Conservation (phyloP, 2,797 vertebrate genomes). For the Ambastaia sidthimunki region DNA sequence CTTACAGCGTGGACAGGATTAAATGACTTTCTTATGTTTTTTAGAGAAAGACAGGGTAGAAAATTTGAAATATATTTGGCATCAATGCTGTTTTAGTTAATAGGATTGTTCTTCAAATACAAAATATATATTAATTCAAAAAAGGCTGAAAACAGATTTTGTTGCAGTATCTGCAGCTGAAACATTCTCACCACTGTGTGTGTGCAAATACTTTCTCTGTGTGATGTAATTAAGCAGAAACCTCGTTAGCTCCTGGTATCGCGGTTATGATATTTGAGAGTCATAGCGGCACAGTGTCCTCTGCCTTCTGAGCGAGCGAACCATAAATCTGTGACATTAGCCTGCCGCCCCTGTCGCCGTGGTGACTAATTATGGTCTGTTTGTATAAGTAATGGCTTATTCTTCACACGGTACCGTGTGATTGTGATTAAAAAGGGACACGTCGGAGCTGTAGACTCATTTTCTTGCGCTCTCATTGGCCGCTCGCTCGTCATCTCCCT, state of each 20-base stretch:
- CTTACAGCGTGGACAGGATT: neutral
- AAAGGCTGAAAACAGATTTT: too few relatives aligned
- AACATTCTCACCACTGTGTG: neutral
- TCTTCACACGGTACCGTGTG: slow-evolving; percentile 64
- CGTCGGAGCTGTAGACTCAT: slow-evolving; percentile 33
- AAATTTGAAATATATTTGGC: too few relatives aligned
- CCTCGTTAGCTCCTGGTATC: slow-evolving; percentile 38
- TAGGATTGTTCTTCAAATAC: too few relatives aligned
- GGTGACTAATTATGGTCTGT: slow-evolving; percentile 76
- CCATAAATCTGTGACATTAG: slow-evolving; percentile 78
- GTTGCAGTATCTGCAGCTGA: neutral
- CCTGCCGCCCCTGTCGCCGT: slow-evolving; percentile 62
- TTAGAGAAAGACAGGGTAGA: too few relatives aligned
- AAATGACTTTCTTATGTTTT: neutral
- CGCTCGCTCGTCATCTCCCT: slow-evolving; percentile 18
- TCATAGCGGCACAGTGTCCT: slow-evolving; percentile 71
- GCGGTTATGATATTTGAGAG: slow-evolving; percentile 53
- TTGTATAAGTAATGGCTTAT: slow-evolving; percentile 73
- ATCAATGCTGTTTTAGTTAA: too few relatives aligned
- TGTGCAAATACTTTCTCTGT: slow-evolving; percentile 12
- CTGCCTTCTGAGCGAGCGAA: slow-evolving; percentile 62
- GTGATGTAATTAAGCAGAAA: slow-evolving; percentile 34
- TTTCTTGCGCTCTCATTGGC: slow-evolving; percentile 35
- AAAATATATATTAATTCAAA: too few relatives aligned
- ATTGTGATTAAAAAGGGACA: slow-evolving; percentile 60